Evolutionary conservation across 1,140 invertebrate species (phyloP).

Genomic region (Macrostomum lignano): DNA sequence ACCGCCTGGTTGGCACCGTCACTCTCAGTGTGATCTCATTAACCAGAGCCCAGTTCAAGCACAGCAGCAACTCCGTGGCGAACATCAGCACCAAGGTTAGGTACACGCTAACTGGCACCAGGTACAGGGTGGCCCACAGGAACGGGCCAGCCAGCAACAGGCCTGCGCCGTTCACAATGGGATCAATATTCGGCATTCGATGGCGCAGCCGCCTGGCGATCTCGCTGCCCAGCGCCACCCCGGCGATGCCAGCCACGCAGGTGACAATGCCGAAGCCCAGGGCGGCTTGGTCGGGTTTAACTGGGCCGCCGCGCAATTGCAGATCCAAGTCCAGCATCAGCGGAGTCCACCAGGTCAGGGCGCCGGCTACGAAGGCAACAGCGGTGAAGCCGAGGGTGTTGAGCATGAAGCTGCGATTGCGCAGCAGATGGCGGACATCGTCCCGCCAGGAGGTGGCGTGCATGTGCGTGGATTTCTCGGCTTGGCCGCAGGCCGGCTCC

Average conservation of each 20-base stretch:
- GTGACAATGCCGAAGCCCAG: conserved; percentile 71
- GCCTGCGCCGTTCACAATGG: conserved; percentile 61
- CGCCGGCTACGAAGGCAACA: conserved; percentile 78
- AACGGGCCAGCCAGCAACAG: conserved; percentile 50
- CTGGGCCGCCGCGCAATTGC: conserved; percentile 10
- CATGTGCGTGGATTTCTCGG: conserved; percentile 39
- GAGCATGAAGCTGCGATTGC: conserved; percentile 62
- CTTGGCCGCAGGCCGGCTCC: conserved; percentile 59
- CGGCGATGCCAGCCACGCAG: conserved; percentile 61
- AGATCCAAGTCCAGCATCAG: conserved; percentile 46
- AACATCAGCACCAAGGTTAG: conserved; percentile 32
- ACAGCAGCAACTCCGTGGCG: conserved; percentile 36
- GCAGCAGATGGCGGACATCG: conserved; percentile 41
- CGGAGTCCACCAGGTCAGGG: conserved; percentile 80
- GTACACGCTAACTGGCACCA: no score
- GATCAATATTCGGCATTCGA: conserved; percentile 43
- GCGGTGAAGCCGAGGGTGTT: conserved; percentile 76
- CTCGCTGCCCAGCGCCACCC: conserved; percentile 56
- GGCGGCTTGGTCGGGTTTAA: conserved; percentile 18
- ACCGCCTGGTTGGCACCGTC: conserved; percentile 21
- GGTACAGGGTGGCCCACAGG: conserved; percentile 44
- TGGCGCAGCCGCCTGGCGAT: conserved; percentile 34
- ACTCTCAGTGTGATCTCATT: conserved; percentile 87
- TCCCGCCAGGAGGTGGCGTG: conserved; percentile 39
- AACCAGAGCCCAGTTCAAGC: conserved; percentile 88